phyloP scores from a whole-genome alignment of 2,797 vertebrate species.

The Urocyon cinereoargenteus region DNA sequence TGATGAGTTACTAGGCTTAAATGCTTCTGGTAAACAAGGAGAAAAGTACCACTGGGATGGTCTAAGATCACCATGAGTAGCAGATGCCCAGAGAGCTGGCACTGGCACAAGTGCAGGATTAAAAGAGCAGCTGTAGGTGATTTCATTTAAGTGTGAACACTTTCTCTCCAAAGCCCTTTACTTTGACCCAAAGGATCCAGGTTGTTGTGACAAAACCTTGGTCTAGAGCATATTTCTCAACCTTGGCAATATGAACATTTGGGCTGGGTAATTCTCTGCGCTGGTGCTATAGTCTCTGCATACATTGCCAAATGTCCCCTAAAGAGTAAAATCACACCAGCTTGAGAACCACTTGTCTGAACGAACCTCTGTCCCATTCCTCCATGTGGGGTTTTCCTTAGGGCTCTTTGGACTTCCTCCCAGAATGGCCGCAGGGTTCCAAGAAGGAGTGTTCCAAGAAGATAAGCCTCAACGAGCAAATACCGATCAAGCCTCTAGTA shows the following conservation, averaged over 20 bases:
- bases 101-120: not conserved
- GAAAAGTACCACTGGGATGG: not conserved
- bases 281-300: not conserved
- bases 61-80: not conserved
- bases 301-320: not conserved
- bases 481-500: not conserved
- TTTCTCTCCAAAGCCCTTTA: not conserved
- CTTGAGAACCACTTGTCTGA: not conserved
- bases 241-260: not conserved
- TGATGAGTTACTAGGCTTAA: conserved; percentile 21
- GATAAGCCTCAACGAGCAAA: not conserved
- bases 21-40: not conserved
- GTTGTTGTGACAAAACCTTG: not conserved
- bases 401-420: not conserved
- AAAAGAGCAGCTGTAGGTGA: not conserved
- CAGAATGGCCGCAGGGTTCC: not conserved
- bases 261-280: not conserved
- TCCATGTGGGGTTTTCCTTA: not conserved
- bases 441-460: not conserved
- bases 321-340: not conserved
- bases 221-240: not conserved
- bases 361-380: not conserved
- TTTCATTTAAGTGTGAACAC: not conserved
- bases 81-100: not conserved
- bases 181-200: not conserved